These are phyloP conservation scores for Amitus sp. DNA, from an alignment of 2,888 invertebrate species.

Conservation along the genomic window DNA sequence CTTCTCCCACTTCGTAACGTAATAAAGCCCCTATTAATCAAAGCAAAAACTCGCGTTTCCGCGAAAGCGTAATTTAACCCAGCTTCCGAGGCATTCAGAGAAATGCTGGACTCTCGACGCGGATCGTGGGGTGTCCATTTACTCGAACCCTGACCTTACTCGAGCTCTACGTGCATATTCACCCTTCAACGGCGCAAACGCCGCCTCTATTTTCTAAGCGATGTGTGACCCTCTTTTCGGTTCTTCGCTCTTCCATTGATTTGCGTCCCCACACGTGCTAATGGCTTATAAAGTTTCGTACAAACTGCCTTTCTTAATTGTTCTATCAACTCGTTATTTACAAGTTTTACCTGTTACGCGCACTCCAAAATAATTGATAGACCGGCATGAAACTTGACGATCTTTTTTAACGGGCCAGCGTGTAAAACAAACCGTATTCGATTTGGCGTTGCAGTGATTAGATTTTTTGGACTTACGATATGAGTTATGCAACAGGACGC, in stretches of 20 bases:
- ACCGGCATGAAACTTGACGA: too few relatives aligned
- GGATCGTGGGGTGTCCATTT: slow-evolving; percentile 24
- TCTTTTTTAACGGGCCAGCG: not conserved
- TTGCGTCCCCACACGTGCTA: slow-evolving; percentile 10
- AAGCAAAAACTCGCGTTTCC: slow-evolving; percentile 28
- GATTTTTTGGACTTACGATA: too few relatives aligned
- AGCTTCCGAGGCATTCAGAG: not conserved
- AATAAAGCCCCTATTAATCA: slow-evolving; percentile 36
- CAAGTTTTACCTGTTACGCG: slow-evolving; percentile 7
- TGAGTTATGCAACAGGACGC: too few relatives aligned
- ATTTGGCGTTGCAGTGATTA: too few relatives aligned
- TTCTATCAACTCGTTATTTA: slow-evolving; percentile 7
- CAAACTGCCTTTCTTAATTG: slow-evolving; percentile 24
- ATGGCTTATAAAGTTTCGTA: slow-evolving; percentile 14
- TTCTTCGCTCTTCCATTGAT: slow-evolving; percentile 21
- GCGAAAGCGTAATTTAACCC: slow-evolving; percentile 15
- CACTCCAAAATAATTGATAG: too few relatives aligned
- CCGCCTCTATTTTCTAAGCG: slow-evolving; percentile 24
- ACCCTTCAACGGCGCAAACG: slow-evolving; percentile 31
- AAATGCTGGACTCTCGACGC: slow-evolving; percentile 17
- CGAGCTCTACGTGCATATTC: slow-evolving; percentile 36
- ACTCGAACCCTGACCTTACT: slow-evolving; percentile 50
- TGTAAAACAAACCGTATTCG: too few relatives aligned
- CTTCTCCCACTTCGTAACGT: slow-evolving; percentile 17
- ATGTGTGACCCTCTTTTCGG: slow-evolving; percentile 38